A percentile compares a stretch with the other conserved stretches of the same genome.
phyloP scores from a whole-genome alignment of 2,888 invertebrate species.

The Meta bourneti region DNA sequence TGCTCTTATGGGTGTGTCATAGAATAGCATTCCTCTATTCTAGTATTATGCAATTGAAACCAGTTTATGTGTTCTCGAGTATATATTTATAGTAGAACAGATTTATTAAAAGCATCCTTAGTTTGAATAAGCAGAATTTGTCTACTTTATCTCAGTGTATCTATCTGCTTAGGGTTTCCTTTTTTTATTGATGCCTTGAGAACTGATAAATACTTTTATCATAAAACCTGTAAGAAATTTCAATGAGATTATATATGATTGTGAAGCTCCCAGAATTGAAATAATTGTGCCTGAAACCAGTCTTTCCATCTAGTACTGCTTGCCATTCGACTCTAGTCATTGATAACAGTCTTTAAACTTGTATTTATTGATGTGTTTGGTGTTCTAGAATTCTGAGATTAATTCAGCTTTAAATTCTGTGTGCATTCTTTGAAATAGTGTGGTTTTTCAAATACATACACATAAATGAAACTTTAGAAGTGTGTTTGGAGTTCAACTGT shows the following conservation, averaged over 20 bases:
- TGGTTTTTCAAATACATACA: not conserved
- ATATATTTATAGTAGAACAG: constrained; percentile 24
- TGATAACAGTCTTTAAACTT: not conserved
- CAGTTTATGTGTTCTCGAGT: constrained; percentile 26
- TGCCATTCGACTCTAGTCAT: not conserved
- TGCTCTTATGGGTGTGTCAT: constrained; percentile 54
- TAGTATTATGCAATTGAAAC: not conserved
- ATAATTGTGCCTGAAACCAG: not conserved
- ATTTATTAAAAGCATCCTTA: not conserved
- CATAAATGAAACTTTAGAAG: too few species aligned
- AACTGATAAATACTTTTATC: not conserved
- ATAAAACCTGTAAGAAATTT: not conserved
- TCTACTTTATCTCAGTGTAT: not conserved
- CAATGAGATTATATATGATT: not conserved
- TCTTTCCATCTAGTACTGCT: not conserved
- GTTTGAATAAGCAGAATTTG: not conserved
- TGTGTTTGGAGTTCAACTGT: too few species aligned
- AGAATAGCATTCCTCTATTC: constrained; percentile 17
- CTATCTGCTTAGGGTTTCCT: not conserved
- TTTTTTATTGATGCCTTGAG: not conserved
- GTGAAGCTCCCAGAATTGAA: not conserved
- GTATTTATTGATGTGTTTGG: not conserved
- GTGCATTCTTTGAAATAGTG: not conserved
- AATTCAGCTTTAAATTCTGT: not conserved
- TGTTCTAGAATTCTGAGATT: not conserved